Evolutionary conservation across 2,797 vertebrate genomes (phyloP).

Genomic region (Alcedo atthis): DNA sequence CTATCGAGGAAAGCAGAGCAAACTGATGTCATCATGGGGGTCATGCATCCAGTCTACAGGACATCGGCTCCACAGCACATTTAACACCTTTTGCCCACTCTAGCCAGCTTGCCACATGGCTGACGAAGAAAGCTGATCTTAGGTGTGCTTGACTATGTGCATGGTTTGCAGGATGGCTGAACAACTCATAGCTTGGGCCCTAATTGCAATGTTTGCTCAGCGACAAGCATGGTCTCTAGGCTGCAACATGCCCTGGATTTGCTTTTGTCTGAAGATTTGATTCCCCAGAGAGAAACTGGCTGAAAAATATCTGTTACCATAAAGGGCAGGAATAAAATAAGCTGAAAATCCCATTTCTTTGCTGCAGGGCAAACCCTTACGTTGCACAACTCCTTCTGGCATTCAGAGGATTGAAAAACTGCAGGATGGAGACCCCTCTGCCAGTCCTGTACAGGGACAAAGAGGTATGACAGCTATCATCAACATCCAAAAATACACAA

Average conservation of each 20-base stretch:
- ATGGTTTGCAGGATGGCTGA: neutral
- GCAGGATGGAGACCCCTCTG: neutral
- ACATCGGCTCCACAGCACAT: neutral
- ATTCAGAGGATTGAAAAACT: neutral
- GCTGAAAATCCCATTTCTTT: neutral
- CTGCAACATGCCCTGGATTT: neutral
- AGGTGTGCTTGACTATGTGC: neutral
- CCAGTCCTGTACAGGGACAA: neutral
- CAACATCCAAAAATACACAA: neutral
- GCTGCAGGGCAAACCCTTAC: neutral
- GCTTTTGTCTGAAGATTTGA: neutral
- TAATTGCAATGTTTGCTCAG: neutral
- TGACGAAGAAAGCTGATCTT: neutral
- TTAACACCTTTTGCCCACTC: neutral
- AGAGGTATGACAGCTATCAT: neutral
- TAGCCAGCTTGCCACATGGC: fast-evolving
- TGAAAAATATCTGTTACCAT: neutral
- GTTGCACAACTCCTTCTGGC: neutral
- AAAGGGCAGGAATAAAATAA: neutral
- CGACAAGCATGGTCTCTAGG: neutral
- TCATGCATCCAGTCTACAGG: neutral
- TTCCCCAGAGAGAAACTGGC: neutral
- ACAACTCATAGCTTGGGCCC: neutral
- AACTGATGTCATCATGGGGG: neutral
- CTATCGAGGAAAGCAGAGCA: neutral